Evolutionary conservation across 2,113 vertebrate species (phyloP), one percentile per base, ranked within the genome.

Genomic region (Cygnus buccinator): DNA sequence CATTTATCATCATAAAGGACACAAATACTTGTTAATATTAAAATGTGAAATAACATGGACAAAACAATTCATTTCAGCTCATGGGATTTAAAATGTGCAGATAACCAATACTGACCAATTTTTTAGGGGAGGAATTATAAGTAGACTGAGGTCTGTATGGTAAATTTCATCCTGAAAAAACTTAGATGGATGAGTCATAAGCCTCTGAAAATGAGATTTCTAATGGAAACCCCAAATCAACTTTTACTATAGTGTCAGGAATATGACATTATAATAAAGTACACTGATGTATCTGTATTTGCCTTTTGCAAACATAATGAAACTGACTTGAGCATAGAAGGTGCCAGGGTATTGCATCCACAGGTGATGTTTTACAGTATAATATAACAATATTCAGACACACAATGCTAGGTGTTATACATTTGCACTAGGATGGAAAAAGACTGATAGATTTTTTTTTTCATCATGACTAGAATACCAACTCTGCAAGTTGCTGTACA

Each of bases 131-230:
- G 18, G 23, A 80, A 88, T 80, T 80, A 52, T 18, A 90, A 89
- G 79, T 23, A 80, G 29, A 46, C 37, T 72, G 67, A 75, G 37
- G 63, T 91, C 58, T 63, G 12, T 87, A 58, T 87, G 76, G 75
- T 91, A 91, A 93, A 83, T 92, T 79, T 96, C 35, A 84, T 72
- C 26, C 52, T 84, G 76, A 71, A 93, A 89, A 94, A 84, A n/a
- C 35, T 57, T 86, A 65, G 73, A 93, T 61, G 54, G 35, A 92
- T 95, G 90, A 94, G 43, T 92, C 85, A 83, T 88, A 96, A 89
- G 90, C 72, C 44, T 83, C 79, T 89, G 88, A 93, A 96, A 97
- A 96, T 96, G 88, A 94, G 79, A 94, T 96, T 96, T 96, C 68
- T 95, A 90, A 89, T 92, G 67, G 90, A 90, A 96, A 84, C 52